A percentile compares a stretch with the other conserved stretches of the same genome.
These are phyloP conservation scores for Liopterus haemorrhoidalis DNA, from an alignment of 2,888 invertebrate species.

Conservation along the genomic window DNA sequence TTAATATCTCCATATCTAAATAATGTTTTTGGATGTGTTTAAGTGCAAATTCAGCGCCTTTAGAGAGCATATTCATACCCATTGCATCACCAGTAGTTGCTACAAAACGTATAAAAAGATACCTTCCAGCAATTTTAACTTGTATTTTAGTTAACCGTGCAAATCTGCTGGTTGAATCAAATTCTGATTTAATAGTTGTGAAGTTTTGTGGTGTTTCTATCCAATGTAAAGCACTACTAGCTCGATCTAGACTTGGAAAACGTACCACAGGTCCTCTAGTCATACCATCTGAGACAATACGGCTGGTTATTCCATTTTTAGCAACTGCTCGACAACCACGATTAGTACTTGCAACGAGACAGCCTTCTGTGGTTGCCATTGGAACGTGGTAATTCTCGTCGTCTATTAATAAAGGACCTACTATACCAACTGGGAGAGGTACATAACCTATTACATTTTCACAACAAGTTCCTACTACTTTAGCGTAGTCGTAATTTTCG, in stretches of 20 bases:
- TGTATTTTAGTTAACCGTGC: slow-evolving; percentile 75
- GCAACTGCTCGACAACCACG: slow-evolving; percentile 87
- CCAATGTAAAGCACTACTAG: slow-evolving; percentile 75
- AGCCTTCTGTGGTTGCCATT: slow-evolving; percentile 98
- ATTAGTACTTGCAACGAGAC: slow-evolving; percentile 92
- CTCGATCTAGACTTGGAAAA: slow-evolving; percentile 68
- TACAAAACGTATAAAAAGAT: slow-evolving; percentile 80
- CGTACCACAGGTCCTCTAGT: slow-evolving; percentile 90
- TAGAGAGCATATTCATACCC: slow-evolving; percentile 99
- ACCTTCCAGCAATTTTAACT: slow-evolving; percentile 76
- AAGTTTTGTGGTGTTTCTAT: slow-evolving; percentile 71
- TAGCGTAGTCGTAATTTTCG: slow-evolving; percentile 77
- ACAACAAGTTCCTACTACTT: slow-evolving; percentile 83
- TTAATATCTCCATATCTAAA: slow-evolving; percentile 87
- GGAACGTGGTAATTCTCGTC: slow-evolving; percentile 77
- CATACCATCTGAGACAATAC: slow-evolving; percentile 90
- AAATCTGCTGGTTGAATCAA: slow-evolving; percentile 87
- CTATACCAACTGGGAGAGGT: slow-evolving; percentile 92
- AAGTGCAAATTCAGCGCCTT: slow-evolving; percentile 86
- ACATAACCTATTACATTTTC: slow-evolving; percentile 96
- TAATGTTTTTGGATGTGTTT: slow-evolving; percentile 64
- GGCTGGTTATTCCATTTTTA: slow-evolving; percentile 71
- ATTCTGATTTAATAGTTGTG: slow-evolving; percentile 67
- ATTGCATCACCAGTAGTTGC: slow-evolving; percentile 96
- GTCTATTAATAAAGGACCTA: slow-evolving; percentile 84